These are phyloP conservation scores for Drosophila macrospina DNA, from an alignment of 2,888 invertebrate species.

Conservation along the genomic window DNA sequence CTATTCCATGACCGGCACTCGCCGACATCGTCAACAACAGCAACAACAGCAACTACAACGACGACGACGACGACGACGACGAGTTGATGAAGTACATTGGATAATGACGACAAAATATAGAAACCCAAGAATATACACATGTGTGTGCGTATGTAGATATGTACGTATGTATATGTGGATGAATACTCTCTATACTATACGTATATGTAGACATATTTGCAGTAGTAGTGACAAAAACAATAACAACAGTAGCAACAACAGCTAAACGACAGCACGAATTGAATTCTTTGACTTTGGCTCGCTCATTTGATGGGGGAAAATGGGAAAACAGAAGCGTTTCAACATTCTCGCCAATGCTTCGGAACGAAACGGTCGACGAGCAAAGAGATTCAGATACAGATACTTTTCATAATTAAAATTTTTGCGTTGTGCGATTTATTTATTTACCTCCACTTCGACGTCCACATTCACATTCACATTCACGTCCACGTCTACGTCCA, in stretches of 20 bases:
- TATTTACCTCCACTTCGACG: slow-evolving; percentile 56
- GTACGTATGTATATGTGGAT: slow-evolving; percentile 15
- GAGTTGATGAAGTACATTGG: slow-evolving; percentile 76
- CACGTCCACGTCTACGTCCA: slow-evolving; percentile 14
- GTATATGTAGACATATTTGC: not conserved
- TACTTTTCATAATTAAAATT: slow-evolving; percentile 74
- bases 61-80: slow-evolving; percentile 40
- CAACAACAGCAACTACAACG: slow-evolving; percentile 1
- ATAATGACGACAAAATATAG: slow-evolving; percentile 71
- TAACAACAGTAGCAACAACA: slow-evolving; percentile 20
- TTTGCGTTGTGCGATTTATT: slow-evolving; percentile 70
- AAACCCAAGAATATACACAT: slow-evolving; percentile 13
- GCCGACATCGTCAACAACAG: slow-evolving; percentile 33
- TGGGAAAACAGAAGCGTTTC: slow-evolving; percentile 64
- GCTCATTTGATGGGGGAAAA: slow-evolving; percentile 58
- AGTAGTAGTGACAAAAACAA: slow-evolving; percentile 41
- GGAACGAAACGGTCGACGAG: slow-evolving; percentile 65
- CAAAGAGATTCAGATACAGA: slow-evolving; percentile 15
- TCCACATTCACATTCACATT: slow-evolving; percentile 49
- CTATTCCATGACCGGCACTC: slow-evolving; percentile 70
- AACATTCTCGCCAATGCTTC: slow-evolving; percentile 72
- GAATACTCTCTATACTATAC: slow-evolving; percentile 3
- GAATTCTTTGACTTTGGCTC: slow-evolving; percentile 57
- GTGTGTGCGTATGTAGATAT: not conserved
- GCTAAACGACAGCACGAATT: slow-evolving; percentile 42